Evolutionary conservation across 2,888 invertebrate genomes (phyloP).

Genomic region (Ferdinandea cuprea): DNA sequence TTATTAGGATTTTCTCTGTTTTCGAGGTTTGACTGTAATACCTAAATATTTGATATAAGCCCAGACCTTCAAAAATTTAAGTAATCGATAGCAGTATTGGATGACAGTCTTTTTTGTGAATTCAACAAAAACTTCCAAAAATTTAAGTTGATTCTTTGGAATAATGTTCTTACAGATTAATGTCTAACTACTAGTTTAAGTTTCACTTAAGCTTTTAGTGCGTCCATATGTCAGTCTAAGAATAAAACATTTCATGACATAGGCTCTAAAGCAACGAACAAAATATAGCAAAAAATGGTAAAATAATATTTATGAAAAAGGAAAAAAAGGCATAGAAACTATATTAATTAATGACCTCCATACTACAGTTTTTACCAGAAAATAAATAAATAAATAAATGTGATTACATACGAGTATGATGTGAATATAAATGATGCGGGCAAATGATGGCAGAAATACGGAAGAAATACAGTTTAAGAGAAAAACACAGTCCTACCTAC

Average conservation of each 20-base stretch:
- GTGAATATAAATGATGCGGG: background rate
- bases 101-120: too few relatives aligned
- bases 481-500: constrained; percentile 1
- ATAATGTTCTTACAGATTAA: background rate
- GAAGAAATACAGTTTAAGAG: background rate
- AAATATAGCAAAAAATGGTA: background rate
- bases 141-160: too few relatives aligned
- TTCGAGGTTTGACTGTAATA: too few relatives aligned
- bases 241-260: constrained; percentile 43
- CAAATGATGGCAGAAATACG: constrained; percentile 11
- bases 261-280: constrained; percentile 9
- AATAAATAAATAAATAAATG: background rate
- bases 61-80: too few relatives aligned
- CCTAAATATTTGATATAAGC: too few relatives aligned
- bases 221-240: constrained; percentile 40
- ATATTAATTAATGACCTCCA: too few relatives aligned
- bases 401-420: background rate
- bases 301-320: background rate
- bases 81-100: too few relatives aligned
- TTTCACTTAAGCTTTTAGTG: background rate
- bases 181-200: background rate
- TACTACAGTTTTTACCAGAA: too few relatives aligned
- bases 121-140: too few relatives aligned
- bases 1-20: too few relatives aligned
- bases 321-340: background rate